A percentile compares a stretch with the other conserved stretches of the same genome.
These are phyloP conservation scores for Pycnonotus jocosus DNA, from an alignment of 2,113 vertebrate genomes.

Conservation along the genomic window DNA sequence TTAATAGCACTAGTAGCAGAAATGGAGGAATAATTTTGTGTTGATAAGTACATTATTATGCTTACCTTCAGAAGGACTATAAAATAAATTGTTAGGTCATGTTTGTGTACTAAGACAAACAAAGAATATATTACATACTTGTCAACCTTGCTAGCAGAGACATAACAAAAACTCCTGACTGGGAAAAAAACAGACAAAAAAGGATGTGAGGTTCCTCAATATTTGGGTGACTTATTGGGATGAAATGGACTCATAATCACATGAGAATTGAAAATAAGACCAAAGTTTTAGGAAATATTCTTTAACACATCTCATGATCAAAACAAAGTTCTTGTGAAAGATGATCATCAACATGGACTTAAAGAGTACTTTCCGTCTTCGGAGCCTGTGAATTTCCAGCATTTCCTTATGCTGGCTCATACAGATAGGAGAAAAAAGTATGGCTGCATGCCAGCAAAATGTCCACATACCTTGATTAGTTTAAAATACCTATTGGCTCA, in stretches of 20 bases:
- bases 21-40: not conserved
- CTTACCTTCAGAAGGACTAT: not conserved
- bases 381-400: not conserved
- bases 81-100: not conserved
- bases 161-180: not conserved
- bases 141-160: not conserved
- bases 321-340: not conserved
- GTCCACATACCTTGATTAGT: not conserved
- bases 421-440: not conserved
- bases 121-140: not conserved
- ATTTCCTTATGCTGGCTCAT: not conserved
- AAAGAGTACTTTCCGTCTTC: not conserved
- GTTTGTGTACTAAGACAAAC: not conserved
- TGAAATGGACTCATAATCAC: not conserved
- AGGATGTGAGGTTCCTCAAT: not conserved
- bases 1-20: not conserved
- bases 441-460: not conserved
- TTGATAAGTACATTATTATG: not conserved
- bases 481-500: not conserved
- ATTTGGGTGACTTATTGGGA: not conserved
- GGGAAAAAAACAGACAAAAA: not conserved
- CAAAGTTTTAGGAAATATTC: not conserved
- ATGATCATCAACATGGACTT: not conserved
- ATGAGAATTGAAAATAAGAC: not conserved
- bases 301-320: not conserved